Evolutionary conservation across 1,140 invertebrate genomes (phyloP), one percentile per base, ranked within the genome.

Genomic region (Holcopasites calliopsidis): DNA sequence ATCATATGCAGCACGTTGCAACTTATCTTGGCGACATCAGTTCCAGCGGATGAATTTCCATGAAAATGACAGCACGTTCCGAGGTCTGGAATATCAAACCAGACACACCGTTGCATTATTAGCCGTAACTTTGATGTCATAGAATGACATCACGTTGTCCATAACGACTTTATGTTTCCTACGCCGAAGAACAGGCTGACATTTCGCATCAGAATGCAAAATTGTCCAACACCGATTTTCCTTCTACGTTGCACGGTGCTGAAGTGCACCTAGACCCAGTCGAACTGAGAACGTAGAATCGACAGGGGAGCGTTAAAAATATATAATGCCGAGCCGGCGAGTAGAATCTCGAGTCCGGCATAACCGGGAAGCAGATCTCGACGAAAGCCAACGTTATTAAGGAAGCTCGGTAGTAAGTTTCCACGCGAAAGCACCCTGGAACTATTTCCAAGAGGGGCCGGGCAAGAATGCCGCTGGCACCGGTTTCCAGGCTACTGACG

Each of bases 371-470:
- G 10, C 50, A 50, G 42, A 50, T 31, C 28, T 10, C 42, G 26
- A 47, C 47, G 65, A 76, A 75, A 47, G 40, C 72, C 72, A n/a
- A 23, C 71, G 66, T 80, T 80, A 80, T 79, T 80, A 69, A 80
- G 73, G 70, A 64, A 79, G 57, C 65, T 42, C 26, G 44, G 71
- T 71, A 54, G 61, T 68, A 47, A 35, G 64, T 80, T 73, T 79
- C 69, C 54, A 65, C 31, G 62, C 42, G 23, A 54, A 13, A 74
- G 68, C 38, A 79, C n/a, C 55, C 18, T 18, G 49, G n/a, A 82
- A 72, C 73, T 77, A 62, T 65, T 82, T 77, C 74, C 62, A 68
- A 38, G n/a, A n/a, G 66, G 75, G 55, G 77, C 47, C 64, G 18
- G 38, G 40, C 50, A 47, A 55, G 61, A 74, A 65, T 72, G 47